Percentiles rank a stretch among this genome's conserved stretches.
Evolutionary conservation across 2,888 invertebrate genomes (phyloP).

Genomic region (Nomada lathburiana): DNA sequence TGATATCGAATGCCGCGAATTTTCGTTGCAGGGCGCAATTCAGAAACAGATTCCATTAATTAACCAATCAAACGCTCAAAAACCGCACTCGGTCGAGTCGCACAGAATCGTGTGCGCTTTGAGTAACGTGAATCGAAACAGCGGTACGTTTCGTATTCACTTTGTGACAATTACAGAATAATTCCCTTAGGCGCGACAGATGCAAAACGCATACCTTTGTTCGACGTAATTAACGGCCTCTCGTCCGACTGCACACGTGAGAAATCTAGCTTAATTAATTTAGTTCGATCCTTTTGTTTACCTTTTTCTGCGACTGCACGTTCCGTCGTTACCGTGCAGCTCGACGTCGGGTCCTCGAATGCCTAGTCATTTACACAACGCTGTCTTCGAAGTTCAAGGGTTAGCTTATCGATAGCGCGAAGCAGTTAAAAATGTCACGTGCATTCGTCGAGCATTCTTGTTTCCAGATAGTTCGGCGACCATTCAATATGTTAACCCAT

Average conservation of each 20-base stretch:
- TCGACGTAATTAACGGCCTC: constrained; percentile 27
- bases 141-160: constrained; percentile 28
- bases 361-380: background rate
- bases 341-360: background rate
- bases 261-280: constrained; percentile 11
- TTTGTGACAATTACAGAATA: constrained; percentile 47
- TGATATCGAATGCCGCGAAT: constrained; percentile 23
- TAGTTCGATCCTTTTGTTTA: too few relatives aligned
- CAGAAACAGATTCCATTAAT: constrained; percentile 65
- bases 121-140: constrained; percentile 36
- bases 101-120: constrained; percentile 25
- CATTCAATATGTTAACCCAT: constrained; percentile 6
- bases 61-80: constrained; percentile 69
- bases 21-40: constrained; percentile 9
- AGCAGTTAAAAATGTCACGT: constrained; percentile 18
- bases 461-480: constrained; percentile 39
- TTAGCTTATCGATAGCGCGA: background rate
- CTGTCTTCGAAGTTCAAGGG: constrained; percentile 23
- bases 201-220: constrained; percentile 20
- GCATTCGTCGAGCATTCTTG: background rate
- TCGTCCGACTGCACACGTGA: background rate
- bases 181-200: constrained; percentile 1
- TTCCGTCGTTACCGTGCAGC: background rate
- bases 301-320: background rate
- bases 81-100: constrained; percentile 33